These are phyloP conservation scores for Argynnis bischoffii DNA, from an alignment of 2,888 invertebrate species.

Conservation along the genomic window DNA sequence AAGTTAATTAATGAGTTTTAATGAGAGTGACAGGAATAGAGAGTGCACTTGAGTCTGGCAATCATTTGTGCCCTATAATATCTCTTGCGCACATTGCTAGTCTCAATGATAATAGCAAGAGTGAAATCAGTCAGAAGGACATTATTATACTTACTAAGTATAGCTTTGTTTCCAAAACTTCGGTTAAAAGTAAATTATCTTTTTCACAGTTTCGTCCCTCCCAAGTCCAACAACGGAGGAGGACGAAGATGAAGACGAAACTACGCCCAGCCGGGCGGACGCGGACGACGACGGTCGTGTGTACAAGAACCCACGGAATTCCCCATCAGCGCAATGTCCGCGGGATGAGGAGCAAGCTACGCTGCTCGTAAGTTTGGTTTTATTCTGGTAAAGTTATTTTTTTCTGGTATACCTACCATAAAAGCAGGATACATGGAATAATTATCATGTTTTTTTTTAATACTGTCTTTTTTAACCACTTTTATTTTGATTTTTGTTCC, in stretches of 20 bases:
- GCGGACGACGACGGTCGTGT: slow-evolving; percentile 91
- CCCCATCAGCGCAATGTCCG: slow-evolving; percentile 92
- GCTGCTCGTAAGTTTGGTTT: slow-evolving; percentile 78
- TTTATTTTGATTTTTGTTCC: not conserved
- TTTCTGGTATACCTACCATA: too few relatives aligned
- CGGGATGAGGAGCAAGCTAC: slow-evolving; percentile 93
- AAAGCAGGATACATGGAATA: too few relatives aligned
- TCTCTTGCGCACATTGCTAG: too few relatives aligned
- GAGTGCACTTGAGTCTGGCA: not conserved
- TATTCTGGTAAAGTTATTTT: too few relatives aligned
- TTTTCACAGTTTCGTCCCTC: slow-evolving; percentile 61
- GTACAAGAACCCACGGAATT: slow-evolving; percentile 94
- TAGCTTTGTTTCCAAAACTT: not conserved
- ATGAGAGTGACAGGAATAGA: not conserved
- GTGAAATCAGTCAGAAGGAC: too few relatives aligned
- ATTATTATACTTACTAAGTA: too few relatives aligned
- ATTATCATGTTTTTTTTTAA: too few relatives aligned
- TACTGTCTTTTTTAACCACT: not conserved
- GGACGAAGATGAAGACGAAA: slow-evolving; percentile 81
- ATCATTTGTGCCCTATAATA: not conserved
- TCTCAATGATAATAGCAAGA: too few relatives aligned
- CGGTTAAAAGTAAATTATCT: too few relatives aligned
- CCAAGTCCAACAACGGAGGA: slow-evolving; percentile 76
- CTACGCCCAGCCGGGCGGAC: slow-evolving; percentile 79
- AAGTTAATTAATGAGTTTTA: too few relatives aligned